phyloP scores from a whole-genome alignment of 1,140 invertebrate genomes.

The Chionoecetes opilio region DNA sequence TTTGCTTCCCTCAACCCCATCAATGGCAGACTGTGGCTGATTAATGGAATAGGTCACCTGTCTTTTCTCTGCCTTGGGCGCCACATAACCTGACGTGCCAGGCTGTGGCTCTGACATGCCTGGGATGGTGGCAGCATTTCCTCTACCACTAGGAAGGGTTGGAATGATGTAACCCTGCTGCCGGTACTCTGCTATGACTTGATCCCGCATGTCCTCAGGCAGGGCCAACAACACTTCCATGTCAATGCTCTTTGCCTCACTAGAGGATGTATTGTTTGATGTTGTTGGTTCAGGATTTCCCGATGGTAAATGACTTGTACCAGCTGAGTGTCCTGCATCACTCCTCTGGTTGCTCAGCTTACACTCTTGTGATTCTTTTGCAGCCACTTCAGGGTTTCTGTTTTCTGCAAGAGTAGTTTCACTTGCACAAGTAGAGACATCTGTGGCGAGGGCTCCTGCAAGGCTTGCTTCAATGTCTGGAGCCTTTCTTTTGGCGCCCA shows the following conservation, averaged over 20 bases:
- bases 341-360: not conserved
- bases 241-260: conserved; percentile 63
- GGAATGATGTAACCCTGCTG: conserved; percentile 77
- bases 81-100: conserved; percentile 44
- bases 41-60: not conserved
- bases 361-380: not conserved
- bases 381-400: not conserved
- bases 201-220: conserved; percentile 73
- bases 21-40: not conserved
- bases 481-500: conserved; percentile 46
- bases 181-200: conserved; percentile 78
- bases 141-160: not conserved
- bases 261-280: conserved; percentile 20
- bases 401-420: not conserved
- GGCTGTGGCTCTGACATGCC: conserved; percentile 36
- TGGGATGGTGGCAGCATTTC: too few species aligned
- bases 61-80: not conserved
- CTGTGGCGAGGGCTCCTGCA: not conserved
- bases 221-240: conserved; percentile 74
- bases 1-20: not conserved
- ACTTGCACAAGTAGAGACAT: not conserved
- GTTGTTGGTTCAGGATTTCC: not conserved
- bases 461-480: not conserved
- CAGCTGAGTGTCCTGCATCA: not conserved
- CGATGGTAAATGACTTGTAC: not conserved